These are phyloP conservation scores for Papilio xuthus DNA, from an alignment of 1,140 invertebrate genomes.

Conservation along the genomic window DNA sequence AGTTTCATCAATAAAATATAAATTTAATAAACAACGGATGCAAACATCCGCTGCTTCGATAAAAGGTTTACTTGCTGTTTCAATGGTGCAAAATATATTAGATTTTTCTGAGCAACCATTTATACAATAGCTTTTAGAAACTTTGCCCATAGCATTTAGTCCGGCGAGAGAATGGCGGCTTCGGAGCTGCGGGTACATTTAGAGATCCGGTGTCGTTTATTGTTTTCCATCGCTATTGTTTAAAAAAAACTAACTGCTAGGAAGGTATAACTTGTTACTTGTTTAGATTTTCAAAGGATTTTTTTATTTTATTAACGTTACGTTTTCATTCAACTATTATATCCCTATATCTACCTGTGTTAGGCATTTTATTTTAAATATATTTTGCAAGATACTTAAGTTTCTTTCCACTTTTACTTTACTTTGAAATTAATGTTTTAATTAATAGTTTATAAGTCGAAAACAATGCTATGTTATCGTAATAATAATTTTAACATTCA, in stretches of 20 bases:
- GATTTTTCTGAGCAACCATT: constrained; percentile 14
- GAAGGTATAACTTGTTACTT: neutral
- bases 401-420: no score
- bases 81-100: neutral
- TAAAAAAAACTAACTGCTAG: neutral
- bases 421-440: no score
- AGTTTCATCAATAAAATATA: neutral
- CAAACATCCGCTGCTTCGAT: neutral
- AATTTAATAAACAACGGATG: neutral
- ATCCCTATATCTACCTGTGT: neutral
- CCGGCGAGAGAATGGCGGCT: neutral
- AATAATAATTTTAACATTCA: no score
- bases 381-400: no score
- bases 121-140: constrained; percentile 6
- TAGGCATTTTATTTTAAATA: no score
- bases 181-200: constrained; percentile 1
- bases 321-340: neutral
- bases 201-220: constrained; percentile 8
- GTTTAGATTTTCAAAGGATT: neutral
- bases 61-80: neutral
- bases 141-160: neutral
- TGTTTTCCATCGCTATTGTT: constrained; percentile 20
- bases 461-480: no score
- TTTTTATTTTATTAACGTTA: neutral
- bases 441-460: no score